Percentiles rank a stretch among this genome's conserved stretches.
These are phyloP conservation scores for Choreutis nemorana DNA, from an alignment of 2,888 invertebrate species.

Conservation along the genomic window DNA sequence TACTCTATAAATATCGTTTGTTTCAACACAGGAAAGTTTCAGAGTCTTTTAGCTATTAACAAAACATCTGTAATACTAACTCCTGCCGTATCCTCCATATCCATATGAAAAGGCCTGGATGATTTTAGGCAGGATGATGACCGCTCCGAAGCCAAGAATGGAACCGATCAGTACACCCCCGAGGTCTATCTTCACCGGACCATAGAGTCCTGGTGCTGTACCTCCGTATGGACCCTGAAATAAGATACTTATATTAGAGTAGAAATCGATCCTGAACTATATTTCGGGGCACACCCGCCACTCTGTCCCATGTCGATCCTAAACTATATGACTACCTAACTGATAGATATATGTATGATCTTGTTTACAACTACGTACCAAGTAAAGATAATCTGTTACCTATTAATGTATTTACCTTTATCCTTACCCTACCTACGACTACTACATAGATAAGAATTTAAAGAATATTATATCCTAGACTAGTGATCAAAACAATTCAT, in stretches of 20 bases:
- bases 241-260: too few relatives aligned
- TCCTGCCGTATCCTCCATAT: conserved; percentile 73
- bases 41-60: neutral
- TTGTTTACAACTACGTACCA: neutral
- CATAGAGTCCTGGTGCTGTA: conserved; percentile 68
- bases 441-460: too few relatives aligned
- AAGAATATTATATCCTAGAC: too few relatives aligned
- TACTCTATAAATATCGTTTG: neutral
- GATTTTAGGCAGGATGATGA: conserved; percentile 81
- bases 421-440: conserved; percentile 7
- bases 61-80: conserved; percentile 50
- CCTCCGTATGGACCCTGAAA: conserved; percentile 46
- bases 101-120: conserved; percentile 75
- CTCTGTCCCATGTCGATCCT: too few relatives aligned
- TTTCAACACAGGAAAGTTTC: neutral
- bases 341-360: too few relatives aligned
- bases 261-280: too few relatives aligned
- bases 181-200: conserved; percentile 80
- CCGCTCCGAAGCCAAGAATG: conserved; percentile 81
- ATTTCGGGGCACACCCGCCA: too few relatives aligned
- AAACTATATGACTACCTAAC: too few relatives aligned
- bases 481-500: too few relatives aligned
- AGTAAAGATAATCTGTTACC: neutral
- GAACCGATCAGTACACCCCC: conserved; percentile 85
- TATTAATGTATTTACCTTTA: conserved; percentile 2